Evolutionary conservation across 2,888 invertebrate genomes (phyloP).

Genomic region (Mellilla xanthometata): DNA sequence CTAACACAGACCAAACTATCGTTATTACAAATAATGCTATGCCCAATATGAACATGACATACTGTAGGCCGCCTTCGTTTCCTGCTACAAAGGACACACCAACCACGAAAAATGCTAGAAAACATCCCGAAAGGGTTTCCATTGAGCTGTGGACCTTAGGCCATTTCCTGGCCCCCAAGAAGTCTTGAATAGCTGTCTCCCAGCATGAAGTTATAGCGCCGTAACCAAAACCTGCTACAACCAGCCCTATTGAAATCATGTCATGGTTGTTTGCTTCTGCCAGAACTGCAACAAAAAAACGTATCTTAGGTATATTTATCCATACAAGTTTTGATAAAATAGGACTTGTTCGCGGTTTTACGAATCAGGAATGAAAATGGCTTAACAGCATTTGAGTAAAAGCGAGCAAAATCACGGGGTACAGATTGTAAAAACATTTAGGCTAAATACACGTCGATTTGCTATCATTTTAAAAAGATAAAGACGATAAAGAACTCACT

Average conservation of each 20-base stretch:
- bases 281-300: slow-evolving; percentile 53
- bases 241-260: slow-evolving; percentile 72
- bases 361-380: too few species aligned
- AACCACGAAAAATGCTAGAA: slow-evolving; percentile 55
- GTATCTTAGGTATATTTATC: background rate
- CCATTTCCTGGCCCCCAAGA: slow-evolving; percentile 75
- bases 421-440: too few species aligned
- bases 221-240: slow-evolving; percentile 76
- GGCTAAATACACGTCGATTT: too few species aligned
- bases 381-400: too few species aligned
- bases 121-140: slow-evolving; percentile 64
- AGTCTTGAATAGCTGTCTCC: slow-evolving; percentile 70
- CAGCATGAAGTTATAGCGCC: slow-evolving; percentile 74
- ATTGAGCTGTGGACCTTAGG: slow-evolving; percentile 71
- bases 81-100: slow-evolving; percentile 55
- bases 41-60: slow-evolving; percentile 58
- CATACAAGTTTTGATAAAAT: background rate
- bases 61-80: slow-evolving; percentile 53
- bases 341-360: too few species aligned
- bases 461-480: background rate
- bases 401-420: too few species aligned
- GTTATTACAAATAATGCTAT: slow-evolving; percentile 51
- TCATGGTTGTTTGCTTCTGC: slow-evolving; percentile 66
- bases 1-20: slow-evolving; percentile 58
- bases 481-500: slow-evolving; percentile 46